Evolutionary conservation across 2,113 vertebrate species (phyloP).

Genomic region (Coptodon bakossiorum): DNA sequence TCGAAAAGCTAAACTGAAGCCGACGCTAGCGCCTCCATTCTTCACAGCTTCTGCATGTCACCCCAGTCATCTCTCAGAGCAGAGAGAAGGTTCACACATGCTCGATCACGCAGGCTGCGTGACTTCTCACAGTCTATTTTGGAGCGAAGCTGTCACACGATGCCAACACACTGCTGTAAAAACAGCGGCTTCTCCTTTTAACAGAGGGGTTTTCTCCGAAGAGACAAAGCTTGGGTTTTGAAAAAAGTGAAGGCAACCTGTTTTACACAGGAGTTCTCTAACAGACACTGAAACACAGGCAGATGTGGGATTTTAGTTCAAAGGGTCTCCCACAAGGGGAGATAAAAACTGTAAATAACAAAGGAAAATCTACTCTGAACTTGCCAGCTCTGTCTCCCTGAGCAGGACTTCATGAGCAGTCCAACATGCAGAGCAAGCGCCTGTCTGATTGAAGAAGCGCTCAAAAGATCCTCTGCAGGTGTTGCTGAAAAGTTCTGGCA

Average conservation of each 20-base stretch:
- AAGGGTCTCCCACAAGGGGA: not conserved
- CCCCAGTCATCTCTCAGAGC: not conserved
- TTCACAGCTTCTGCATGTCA: constrained; percentile 15
- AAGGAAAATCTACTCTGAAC: not conserved
- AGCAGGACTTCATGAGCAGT: not conserved
- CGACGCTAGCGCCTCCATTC: not conserved
- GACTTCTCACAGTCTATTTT: constrained; percentile 57
- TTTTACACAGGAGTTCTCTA: not conserved
- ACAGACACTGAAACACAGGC: not conserved
- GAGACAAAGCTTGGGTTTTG: not conserved
- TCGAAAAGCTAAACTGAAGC: not conserved
- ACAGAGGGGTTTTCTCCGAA: not conserved
- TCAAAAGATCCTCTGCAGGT: not conserved
- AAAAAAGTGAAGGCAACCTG: not conserved
- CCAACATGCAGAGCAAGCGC: not conserved
- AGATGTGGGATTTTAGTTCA: not conserved
- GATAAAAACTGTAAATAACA: not conserved
- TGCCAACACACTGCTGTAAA: not conserved
- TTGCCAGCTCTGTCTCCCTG: not conserved
- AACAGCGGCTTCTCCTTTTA: not conserved
- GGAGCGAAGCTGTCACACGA: not conserved
- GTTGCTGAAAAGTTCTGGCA: not conserved
- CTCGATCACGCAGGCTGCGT: constrained; percentile 1
- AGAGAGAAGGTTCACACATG: constrained; percentile 25
- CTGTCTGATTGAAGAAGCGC: not conserved